These are phyloP conservation scores for Pseudotriccus pelzelni DNA, from an alignment of 2,797 vertebrate species.

Conservation along the genomic window DNA sequence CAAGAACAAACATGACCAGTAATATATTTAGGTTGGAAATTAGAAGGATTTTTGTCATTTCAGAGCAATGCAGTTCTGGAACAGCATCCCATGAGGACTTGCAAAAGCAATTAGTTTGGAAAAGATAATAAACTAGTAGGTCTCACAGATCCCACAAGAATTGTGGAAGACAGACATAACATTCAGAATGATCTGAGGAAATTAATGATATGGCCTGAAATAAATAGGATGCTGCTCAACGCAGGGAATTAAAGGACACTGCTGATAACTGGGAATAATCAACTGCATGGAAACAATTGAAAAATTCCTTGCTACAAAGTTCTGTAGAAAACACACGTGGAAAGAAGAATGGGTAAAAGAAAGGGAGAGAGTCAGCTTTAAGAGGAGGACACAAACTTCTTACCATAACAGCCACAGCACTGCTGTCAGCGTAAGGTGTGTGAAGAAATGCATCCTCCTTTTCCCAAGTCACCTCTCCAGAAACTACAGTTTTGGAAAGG, in stretches of 20 bases:
- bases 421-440: background rate
- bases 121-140: slow-evolving; percentile 16
- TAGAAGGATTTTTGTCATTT: background rate
- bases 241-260: background rate
- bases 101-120: slow-evolving; percentile 13
- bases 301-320: background rate
- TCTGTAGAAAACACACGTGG: background rate
- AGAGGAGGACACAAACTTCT: background rate
- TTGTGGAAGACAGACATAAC: background rate
- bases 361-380: background rate
- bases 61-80: background rate
- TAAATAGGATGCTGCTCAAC: background rate
- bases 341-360: background rate
- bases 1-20: slow-evolving; percentile 44
- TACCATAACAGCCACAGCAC: background rate
- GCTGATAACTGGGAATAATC: background rate
- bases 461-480: background rate
- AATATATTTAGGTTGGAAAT: slow-evolving; percentile 53
- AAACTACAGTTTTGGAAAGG: background rate
- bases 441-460: background rate
- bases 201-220: slow-evolving; percentile 16
- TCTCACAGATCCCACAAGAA: background rate
- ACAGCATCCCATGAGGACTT: background rate
- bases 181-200: background rate
- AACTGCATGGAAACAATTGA: background rate